Percentiles rank a stretch among this genome's conserved stretches.
phyloP scores from a whole-genome alignment of 2,888 invertebrate genomes.

The Herminia tarsipennalis region DNA sequence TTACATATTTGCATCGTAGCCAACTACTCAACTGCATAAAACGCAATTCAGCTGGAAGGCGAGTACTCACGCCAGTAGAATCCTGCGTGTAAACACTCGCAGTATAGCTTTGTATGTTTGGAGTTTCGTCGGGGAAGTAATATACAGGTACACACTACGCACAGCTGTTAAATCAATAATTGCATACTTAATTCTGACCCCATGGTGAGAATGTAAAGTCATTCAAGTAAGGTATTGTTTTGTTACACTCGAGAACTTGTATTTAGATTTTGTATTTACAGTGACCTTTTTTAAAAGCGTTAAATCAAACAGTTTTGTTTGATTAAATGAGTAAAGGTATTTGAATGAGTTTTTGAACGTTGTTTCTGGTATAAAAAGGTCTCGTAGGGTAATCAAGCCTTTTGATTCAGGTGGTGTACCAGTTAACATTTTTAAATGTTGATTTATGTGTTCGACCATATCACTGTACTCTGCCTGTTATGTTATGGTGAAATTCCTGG shows the following conservation, averaged over 20 bases:
- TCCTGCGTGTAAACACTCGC: slow-evolving; percentile 31
- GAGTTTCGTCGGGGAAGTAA: slow-evolving; percentile 33
- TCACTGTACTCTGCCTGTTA: too few species aligned
- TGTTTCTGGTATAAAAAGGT: too few species aligned
- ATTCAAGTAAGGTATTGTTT: slow-evolving; percentile 14
- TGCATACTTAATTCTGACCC: slow-evolving; percentile 40
- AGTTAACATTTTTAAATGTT: too few species aligned
- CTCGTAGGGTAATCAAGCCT: too few species aligned
- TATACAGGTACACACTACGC: slow-evolving; percentile 25
- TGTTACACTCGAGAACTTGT: slow-evolving; percentile 3
- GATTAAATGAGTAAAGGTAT: neutral
- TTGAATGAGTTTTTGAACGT: neutral
- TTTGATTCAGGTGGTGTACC: too few species aligned
- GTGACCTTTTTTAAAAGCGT: neutral
- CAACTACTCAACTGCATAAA: too few species aligned
- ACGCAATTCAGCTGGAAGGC: too few species aligned
- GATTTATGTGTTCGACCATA: too few species aligned
- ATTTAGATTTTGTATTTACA: neutral
- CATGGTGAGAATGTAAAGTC: slow-evolving; percentile 18
- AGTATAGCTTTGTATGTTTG: slow-evolving; percentile 36
- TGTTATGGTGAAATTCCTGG: too few species aligned
- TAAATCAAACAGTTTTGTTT: neutral
- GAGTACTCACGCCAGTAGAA: slow-evolving; percentile 14
- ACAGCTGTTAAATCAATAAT: slow-evolving; percentile 47
- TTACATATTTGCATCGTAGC: too few species aligned